A percentile compares a stretch with the other conserved stretches of the same genome.
These are phyloP conservation scores for Ecdyonurus torrentis DNA, from an alignment of 2,888 invertebrate species.

Conservation along the genomic window DNA sequence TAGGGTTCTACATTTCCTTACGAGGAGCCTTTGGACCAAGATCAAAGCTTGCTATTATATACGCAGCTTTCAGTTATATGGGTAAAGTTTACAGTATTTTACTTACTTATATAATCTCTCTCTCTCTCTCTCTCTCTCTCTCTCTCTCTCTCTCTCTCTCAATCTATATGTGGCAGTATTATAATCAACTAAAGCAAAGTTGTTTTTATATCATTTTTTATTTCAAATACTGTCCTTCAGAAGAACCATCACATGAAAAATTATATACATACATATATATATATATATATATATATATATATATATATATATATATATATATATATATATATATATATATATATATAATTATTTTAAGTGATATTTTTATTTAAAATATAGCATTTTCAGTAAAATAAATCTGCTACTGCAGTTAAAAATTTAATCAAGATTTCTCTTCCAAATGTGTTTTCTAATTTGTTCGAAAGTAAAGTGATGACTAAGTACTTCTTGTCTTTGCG, in stretches of 20 bases:
- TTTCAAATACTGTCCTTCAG: background rate
- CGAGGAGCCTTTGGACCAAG: constrained; percentile 42
- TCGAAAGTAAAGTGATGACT: too few relatives aligned
- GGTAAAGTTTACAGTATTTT: constrained; percentile 27
- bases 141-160: too few relatives aligned
- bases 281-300: constrained; percentile 9
- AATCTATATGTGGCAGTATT: too few relatives aligned
- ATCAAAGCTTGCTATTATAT: constrained; percentile 48
- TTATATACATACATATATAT: background rate
- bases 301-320: constrained; percentile 10
- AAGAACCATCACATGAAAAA: background rate
- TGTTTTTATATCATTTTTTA: constrained; percentile 4
- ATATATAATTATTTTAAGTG: constrained; percentile 7
- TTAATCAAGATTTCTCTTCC: background rate
- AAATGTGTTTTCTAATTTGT: background rate
- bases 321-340: constrained; percentile 10
- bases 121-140: too few relatives aligned
- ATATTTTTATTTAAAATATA: background rate
- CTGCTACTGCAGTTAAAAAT: too few relatives aligned
- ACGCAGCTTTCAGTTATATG: constrained; percentile 51
- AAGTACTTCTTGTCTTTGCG: too few relatives aligned
- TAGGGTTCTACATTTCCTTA: constrained; percentile 51
- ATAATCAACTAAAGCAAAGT: background rate
- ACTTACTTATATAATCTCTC: too few relatives aligned
- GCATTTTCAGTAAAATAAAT: too few relatives aligned